Evolutionary conservation across 1,140 invertebrate species (phyloP), one percentile per base, ranked within the genome.

Genomic region (Scaptomyza graminum): DNA sequence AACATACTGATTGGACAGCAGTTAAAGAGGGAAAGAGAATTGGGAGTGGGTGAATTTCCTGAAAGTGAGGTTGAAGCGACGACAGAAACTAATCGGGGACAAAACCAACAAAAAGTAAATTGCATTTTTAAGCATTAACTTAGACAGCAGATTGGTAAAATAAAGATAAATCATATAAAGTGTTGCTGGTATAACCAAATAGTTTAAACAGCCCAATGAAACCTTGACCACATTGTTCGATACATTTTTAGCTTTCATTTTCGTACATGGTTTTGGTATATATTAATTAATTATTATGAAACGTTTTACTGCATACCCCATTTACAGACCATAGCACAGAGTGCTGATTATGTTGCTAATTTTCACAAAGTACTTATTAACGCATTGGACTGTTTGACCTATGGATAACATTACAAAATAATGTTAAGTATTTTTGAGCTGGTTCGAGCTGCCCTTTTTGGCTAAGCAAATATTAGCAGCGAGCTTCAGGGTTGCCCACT

Each of bases 391-490:
- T 66, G 64, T 77, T 79, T 79, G 64, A 71, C 57, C 39, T 74
- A 57, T 51, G 77, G 77, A 69, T 79, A 76, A 70, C 52, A 68
- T 68, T 84, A 74, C 46, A 62, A 71, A 69, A 55, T 63, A 79
- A 59, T 57, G 66, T 49, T 37, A 52, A 44, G 79, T 75, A 79
- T 72, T 82, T 67, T n/a, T 22, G 18, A 22, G 18, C 18, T 22
- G 18, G 18, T 22, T 39, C 7, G 28, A 3, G 79, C 61, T 39
- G 71, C 57, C 66, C 66, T 44, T 54, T 31, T 34, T 9, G 31
- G 68, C 81, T 87, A 85, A 81, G 82, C 78, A 87, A 84, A 84
- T 84, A 84, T 81, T 81, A 65, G 70, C 74, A 54, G 68, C 85
- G 81, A 81, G 64, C n/a, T n/a, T 2, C 37, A 51, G 54, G 68